Base-by-base conservation (phyloP, 2,888 invertebrate species). In the Parascotia fuliginaria region DNA sequence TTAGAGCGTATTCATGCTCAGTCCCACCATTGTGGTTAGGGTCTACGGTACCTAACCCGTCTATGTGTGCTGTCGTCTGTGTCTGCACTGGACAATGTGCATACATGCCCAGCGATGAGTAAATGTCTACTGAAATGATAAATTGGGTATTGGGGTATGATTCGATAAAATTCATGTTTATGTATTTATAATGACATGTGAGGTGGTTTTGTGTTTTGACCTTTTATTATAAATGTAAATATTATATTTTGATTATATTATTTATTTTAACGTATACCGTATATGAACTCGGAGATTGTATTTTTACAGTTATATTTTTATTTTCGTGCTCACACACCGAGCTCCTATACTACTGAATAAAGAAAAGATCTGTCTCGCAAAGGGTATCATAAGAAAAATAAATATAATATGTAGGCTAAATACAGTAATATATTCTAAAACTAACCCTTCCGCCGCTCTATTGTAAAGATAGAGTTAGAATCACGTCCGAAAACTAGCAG, bases 1-100 rank as follows among this genome's bases (percentile, higher is more conserved):
- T 91, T 84, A 83, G 83, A 86, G 76, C 83, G 86, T 89, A 87
- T 89, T 90, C 89, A 87, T 86, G 87, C 81, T 79, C 79, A 83
- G 84, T 85, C 85, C 86, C 81, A 75, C 75, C 79, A 83, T 83
- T 87, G 89, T 84, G 89, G 88, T 87, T 81, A 77, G 79, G 79
- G 78, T 70, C 72, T 73, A 73, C 73, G 53, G 62, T 55, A 50
- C 55, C 57, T 46, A 32, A 37, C 24, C 34, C 53, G 38, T 38
- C 29, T 12, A 32, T 49, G 38, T 51, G 38, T 48, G 50, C 40
- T 39, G 50, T 49, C 58, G 54, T 62, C 41, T 42, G 39, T 56
- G 71, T 75, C 78, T 77, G 73, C 57, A 70, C 70, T 66, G 77
- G 78, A 77, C 81, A 79, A 65, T 76, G 65, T 66, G 60, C 66